Conservation (phyloP, 2,888 invertebrate genomes). For the Cephus pygmeus region DNA sequence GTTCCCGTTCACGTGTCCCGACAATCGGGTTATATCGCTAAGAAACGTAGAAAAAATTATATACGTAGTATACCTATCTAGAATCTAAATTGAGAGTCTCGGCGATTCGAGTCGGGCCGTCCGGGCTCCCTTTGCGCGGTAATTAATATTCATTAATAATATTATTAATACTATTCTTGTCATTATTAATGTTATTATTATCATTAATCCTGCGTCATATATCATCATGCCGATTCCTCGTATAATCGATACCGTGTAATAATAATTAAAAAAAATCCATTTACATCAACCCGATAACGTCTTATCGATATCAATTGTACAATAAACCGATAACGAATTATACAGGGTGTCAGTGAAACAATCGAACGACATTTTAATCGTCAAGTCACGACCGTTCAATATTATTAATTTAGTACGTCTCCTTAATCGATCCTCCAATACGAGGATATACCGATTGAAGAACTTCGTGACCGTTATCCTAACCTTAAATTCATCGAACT, state of each 20-base stretch:
- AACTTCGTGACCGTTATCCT: no score
- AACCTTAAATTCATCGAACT: no score
- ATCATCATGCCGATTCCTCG: conserved; percentile 32
- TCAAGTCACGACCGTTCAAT: no score
- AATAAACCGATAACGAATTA: no score
- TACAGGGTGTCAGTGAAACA: no score
- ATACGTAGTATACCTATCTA: conserved; percentile 45
- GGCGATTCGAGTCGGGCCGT: conserved; percentile 20
- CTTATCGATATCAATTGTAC: no score
- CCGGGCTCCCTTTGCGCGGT: conserved; percentile 51
- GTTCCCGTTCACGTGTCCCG: conserved; percentile 8
- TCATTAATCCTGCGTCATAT: conserved; percentile 36
- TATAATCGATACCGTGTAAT: background rate
- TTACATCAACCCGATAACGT: no score
- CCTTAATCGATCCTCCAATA: no score
- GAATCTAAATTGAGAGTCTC: conserved; percentile 20
- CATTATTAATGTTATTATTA: conserved; percentile 39
- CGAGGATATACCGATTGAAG: no score
- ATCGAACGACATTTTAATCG: no score
- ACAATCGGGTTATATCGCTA: conserved; percentile 28
- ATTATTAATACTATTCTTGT: conserved; percentile 38
- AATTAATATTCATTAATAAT: conserved; percentile 42
- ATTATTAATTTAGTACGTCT: no score
- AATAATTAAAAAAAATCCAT: no score
- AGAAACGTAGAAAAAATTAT: conserved; percentile 61